These are phyloP conservation scores for Seriola rivoliana DNA, from an alignment of 2,113 vertebrate genomes.

Conservation along the genomic window DNA sequence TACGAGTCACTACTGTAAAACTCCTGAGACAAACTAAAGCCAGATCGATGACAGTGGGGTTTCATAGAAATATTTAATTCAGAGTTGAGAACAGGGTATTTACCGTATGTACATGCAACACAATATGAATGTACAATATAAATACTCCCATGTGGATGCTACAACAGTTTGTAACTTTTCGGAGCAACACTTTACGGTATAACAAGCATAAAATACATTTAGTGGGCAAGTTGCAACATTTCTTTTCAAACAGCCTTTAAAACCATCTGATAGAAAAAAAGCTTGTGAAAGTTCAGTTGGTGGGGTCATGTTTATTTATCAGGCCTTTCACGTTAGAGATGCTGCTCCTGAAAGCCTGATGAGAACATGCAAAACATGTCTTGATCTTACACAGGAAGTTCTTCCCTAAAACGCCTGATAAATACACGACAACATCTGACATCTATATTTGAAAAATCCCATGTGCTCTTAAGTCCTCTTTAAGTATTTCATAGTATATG, in stretches of 20 bases:
- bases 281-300: conserved; percentile 72
- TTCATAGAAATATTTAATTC: conserved; percentile 97
- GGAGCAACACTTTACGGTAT: conserved; percentile 77
- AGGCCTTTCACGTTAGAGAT: conserved; percentile 15
- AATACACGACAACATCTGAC: conserved; percentile 35
- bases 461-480: conserved; percentile 13
- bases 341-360: conserved; percentile 11
- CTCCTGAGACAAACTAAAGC: not conserved
- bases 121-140: conserved; percentile 91
- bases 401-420: conserved; percentile 20
- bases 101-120: conserved; percentile 97
- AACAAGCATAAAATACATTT: conserved; percentile 89
- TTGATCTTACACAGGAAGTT: conserved; percentile 7
- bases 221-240: conserved; percentile 87
- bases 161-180: conserved; percentile 83
- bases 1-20: not conserved
- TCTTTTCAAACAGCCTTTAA: conserved; percentile 84
- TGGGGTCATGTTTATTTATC: conserved; percentile 55
- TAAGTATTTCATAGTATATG: conserved; percentile 43
- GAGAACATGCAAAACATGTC: not conserved
- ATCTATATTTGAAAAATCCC: conserved; percentile 45
- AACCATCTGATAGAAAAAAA: conserved; percentile 67
- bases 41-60: conserved; percentile 20
- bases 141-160: conserved; percentile 90
- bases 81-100: conserved; percentile 87